A percentile compares a stretch with the other conserved stretches of the same genome.
Evolutionary conservation across 2,888 invertebrate species (phyloP).

Genomic region (Fragum sueziense): DNA sequence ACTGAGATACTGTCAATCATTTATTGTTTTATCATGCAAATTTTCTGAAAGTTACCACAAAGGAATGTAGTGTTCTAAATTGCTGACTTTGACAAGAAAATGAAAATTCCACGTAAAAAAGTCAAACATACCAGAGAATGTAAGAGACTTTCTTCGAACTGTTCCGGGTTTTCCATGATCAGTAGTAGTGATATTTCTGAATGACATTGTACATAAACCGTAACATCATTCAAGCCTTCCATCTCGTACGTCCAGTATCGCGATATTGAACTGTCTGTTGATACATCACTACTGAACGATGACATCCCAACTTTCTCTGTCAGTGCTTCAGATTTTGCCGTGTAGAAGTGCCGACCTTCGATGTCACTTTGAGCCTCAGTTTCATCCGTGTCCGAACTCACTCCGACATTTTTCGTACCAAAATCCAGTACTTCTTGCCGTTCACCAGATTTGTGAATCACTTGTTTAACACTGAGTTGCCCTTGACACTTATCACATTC

Average conservation of each 20-base stretch:
- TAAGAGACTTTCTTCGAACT: slow-evolving; percentile 65
- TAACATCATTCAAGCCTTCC: slow-evolving; percentile 68
- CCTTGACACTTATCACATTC: slow-evolving; percentile 44
- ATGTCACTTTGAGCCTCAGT: slow-evolving; percentile 30
- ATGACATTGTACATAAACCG: slow-evolving; percentile 75
- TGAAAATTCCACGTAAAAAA: too few species aligned
- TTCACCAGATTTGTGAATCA: slow-evolving; percentile 26
- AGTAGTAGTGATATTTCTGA: slow-evolving; percentile 74
- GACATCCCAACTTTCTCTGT: slow-evolving; percentile 7
- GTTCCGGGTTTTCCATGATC: slow-evolving; percentile 66
- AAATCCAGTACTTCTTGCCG: slow-evolving; percentile 53
- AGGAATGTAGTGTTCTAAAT: too few species aligned
- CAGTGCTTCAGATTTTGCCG: slow-evolving; percentile 5
- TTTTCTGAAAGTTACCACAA: too few species aligned
- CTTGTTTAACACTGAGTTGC: slow-evolving; percentile 25
- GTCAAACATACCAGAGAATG: slow-evolving; percentile 73
- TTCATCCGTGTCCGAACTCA: slow-evolving; percentile 40
- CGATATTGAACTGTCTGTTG: slow-evolving; percentile 57
- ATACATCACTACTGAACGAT: slow-evolving; percentile 50
- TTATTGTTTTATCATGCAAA: too few species aligned
- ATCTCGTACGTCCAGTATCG: slow-evolving; percentile 62
- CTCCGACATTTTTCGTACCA: background rate
- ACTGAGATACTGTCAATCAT: too few species aligned
- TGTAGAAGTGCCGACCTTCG: slow-evolving; percentile 10
- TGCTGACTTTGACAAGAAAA: too few species aligned